Conservation (phyloP, 2,888 invertebrate species). For the Xanthia togata region DNA sequence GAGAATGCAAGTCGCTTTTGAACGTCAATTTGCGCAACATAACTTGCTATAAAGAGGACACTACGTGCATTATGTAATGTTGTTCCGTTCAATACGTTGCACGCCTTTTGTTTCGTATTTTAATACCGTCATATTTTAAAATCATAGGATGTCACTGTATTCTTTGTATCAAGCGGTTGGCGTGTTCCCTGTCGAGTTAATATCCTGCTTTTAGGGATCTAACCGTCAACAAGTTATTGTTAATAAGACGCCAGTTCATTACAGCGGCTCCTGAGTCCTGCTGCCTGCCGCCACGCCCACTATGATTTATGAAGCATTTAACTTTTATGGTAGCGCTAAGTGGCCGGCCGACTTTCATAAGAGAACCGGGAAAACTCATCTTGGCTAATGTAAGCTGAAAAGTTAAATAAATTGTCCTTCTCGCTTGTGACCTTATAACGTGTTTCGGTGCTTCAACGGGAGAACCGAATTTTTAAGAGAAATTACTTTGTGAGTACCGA, state of each 20-base stretch:
- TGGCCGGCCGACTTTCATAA: slow-evolving; percentile 82
- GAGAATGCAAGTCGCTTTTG: neutral
- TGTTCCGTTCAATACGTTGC: neutral
- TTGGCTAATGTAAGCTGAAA: slow-evolving; percentile 84
- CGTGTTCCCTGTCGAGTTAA: slow-evolving; percentile 52
- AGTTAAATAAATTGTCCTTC: slow-evolving; percentile 84
- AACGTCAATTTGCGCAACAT: neutral
- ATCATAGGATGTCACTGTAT: slow-evolving; percentile 72
- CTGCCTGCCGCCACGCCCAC: slow-evolving; percentile 75
- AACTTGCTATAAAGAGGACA: neutral
- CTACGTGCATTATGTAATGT: neutral
- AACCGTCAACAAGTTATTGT: slow-evolving; percentile 74
- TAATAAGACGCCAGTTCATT: slow-evolving; percentile 86
- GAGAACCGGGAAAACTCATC: slow-evolving; percentile 82
- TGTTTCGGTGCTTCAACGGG: slow-evolving; percentile 45
- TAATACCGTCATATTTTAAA: slow-evolving; percentile 62
- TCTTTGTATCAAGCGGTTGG: slow-evolving; percentile 70
- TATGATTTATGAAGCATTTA: slow-evolving; percentile 88
- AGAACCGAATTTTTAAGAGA: slow-evolving; percentile 50
- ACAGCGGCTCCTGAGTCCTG: slow-evolving; percentile 67
- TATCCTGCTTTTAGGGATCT: slow-evolving; percentile 68
- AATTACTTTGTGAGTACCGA: slow-evolving; percentile 38
- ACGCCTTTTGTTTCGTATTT: slow-evolving; percentile 14
- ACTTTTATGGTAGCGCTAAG: slow-evolving; percentile 88
- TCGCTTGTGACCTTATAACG: slow-evolving; percentile 66